phyloP scores from a whole-genome alignment of 1,140 invertebrate genomes.

The Ceratina japonica region DNA sequence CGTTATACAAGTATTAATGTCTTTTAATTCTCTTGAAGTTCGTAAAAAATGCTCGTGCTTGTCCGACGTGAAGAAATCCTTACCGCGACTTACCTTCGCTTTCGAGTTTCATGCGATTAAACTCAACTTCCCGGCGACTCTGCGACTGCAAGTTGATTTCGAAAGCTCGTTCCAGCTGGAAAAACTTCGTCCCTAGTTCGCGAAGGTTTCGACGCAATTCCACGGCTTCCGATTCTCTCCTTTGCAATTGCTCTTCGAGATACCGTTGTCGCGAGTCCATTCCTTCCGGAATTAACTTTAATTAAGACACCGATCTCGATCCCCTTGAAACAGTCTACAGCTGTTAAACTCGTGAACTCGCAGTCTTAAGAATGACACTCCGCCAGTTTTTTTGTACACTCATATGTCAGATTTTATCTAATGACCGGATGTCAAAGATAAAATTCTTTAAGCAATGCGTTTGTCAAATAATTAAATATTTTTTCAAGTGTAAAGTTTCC shows the following conservation, averaged over 20 bases:
- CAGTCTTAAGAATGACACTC: neutral
- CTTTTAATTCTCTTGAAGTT: neutral
- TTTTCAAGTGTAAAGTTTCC: too few species aligned
- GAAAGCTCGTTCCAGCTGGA: conserved; percentile 65
- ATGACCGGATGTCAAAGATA: too few species aligned
- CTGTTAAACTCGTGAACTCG: neutral
- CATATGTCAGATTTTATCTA: neutral
- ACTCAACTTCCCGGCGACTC: conserved; percentile 54
- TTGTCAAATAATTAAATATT: too few species aligned
- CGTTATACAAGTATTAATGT: too few species aligned
- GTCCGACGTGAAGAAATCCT: neutral
- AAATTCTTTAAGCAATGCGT: too few species aligned
- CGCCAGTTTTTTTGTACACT: neutral
- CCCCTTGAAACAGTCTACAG: neutral
- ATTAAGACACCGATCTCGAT: conserved; percentile 39
- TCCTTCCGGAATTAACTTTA: conserved; percentile 48
- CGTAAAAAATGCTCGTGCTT: neutral
- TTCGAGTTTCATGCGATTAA: conserved; percentile 61
- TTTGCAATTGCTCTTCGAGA: conserved; percentile 46
- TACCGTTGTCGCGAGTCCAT: conserved; percentile 23
- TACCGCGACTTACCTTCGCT: conserved; percentile 54
- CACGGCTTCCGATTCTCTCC: conserved; percentile 49
- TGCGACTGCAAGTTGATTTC: conserved; percentile 67
- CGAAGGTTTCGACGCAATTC: conserved; percentile 58
- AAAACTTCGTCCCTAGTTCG: conserved; percentile 65